These are phyloP conservation scores for Acanthococcus lagerstroemiae DNA, from an alignment of 2,888 invertebrate species.

Conservation along the genomic window DNA sequence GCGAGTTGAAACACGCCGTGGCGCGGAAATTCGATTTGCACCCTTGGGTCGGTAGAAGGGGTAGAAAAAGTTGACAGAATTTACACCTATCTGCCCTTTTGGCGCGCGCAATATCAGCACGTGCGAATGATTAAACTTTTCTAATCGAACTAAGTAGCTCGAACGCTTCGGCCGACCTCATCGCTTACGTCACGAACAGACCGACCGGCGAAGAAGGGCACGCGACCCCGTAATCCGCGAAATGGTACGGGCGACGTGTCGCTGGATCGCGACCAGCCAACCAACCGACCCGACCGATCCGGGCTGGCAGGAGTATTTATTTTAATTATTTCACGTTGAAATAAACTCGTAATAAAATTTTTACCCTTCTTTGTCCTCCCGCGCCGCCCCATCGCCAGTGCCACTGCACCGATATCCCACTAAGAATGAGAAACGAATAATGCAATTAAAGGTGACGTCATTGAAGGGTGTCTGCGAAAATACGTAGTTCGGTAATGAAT, in stretches of 20 bases:
- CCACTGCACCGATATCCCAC: background rate
- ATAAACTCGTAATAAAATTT: background rate
- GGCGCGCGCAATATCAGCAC: background rate
- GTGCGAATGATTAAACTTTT: conserved; percentile 12
- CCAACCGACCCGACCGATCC: too few relatives aligned
- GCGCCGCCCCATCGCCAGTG: background rate
- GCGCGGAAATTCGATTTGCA: background rate
- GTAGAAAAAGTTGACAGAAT: background rate
- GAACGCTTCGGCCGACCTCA: background rate
- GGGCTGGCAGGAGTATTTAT: background rate
- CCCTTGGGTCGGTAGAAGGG: too few relatives aligned
- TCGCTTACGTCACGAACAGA: background rate
- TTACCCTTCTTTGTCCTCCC: background rate
- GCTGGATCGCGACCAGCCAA: too few relatives aligned
- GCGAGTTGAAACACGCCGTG: background rate
- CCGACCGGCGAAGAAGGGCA: background rate
- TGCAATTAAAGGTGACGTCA: conserved; percentile 31
- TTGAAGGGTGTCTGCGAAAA: conserved; percentile 20
- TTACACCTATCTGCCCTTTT: background rate
- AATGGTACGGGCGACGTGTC: background rate
- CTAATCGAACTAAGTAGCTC: conserved; percentile 4
- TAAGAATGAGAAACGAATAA: conserved; percentile 30
- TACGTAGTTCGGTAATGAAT: conserved; percentile 20
- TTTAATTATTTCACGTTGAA: conserved; percentile 7
- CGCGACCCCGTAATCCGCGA: background rate